Evolutionary conservation across 1,140 invertebrate genomes (phyloP).

Genomic region (Drosophila neocordata): DNA sequence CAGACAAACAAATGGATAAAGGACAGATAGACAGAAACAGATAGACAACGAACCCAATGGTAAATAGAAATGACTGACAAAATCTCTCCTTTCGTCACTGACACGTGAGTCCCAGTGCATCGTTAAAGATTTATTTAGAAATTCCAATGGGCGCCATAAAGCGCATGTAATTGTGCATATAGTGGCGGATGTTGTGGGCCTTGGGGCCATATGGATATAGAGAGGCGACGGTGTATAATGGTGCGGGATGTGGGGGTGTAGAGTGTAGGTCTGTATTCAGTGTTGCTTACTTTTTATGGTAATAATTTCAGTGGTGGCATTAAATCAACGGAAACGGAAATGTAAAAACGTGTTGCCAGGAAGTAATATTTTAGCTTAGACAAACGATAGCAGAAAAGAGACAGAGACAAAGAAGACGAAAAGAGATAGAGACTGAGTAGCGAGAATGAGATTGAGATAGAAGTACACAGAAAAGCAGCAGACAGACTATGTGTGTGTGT

Average conservation of each 20-base stretch:
- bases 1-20: constrained; percentile 51
- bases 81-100: constrained; percentile 5
- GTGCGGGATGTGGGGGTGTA: background rate
- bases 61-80: constrained; percentile 19
- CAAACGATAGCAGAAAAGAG: constrained; percentile 51
- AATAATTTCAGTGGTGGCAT: constrained; percentile 74
- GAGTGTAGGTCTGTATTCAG: constrained; percentile 28
- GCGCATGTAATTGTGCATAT: constrained; percentile 63
- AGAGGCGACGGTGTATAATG: background rate
- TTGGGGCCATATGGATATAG: background rate
- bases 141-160: constrained; percentile 49
- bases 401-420: background rate
- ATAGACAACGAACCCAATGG: constrained; percentile 10
- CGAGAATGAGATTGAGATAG: background rate
- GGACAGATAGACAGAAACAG: constrained; percentile 7
- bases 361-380: constrained; percentile 80
- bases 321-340: constrained; percentile 75
- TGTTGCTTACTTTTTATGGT: constrained; percentile 71
- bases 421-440: constrained; percentile 19
- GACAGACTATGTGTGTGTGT: background rate
- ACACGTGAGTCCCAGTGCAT: constrained; percentile 58
- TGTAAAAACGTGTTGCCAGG: constrained; percentile 80
- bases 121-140: constrained; percentile 75
- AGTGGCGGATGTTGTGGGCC: constrained; percentile 2
- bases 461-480: too few species aligned